A percentile compares a stretch with the other conserved stretches of the same genome.
Conservation (phyloP, 2,888 invertebrate species). For the Drosophila gaucha region DNA sequence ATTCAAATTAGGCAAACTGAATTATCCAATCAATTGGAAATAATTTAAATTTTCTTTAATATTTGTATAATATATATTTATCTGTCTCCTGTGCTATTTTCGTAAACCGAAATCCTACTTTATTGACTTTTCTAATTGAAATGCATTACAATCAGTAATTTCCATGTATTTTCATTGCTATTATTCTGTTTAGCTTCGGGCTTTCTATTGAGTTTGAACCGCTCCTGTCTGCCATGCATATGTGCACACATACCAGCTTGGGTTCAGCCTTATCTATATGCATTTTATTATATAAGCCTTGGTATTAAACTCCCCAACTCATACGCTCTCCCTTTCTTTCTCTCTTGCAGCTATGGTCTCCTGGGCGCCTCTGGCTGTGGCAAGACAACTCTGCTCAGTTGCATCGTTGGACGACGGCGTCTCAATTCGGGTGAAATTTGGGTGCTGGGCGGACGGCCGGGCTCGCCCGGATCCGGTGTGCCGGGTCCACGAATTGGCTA, state of each 20-base stretch:
- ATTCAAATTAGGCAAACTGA: too few species aligned
- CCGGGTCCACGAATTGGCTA: conserved; percentile 96
- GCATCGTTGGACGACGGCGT: conserved; percentile 92
- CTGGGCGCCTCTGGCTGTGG: conserved; percentile 96
- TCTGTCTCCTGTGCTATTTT: too few species aligned
- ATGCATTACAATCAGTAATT: background rate
- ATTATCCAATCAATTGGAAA: too few species aligned
- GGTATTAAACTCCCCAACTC: conserved; percentile 36
- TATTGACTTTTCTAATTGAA: too few species aligned
- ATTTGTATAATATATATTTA: too few species aligned
- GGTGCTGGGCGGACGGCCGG: conserved; percentile 93
- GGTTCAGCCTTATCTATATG: conserved; percentile 33
- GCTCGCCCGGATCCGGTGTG: conserved; percentile 92
- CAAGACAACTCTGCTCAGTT: conserved; percentile 94
- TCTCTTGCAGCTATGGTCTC: conserved; percentile 90
- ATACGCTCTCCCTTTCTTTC: background rate
- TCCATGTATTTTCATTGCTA: background rate
- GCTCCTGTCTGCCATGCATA: conserved; percentile 27
- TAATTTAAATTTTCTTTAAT: too few species aligned
- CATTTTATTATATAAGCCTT: conserved; percentile 57
- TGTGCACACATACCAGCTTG: conserved; percentile 13
- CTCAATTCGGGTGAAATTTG: conserved; percentile 93
- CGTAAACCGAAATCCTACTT: too few species aligned
- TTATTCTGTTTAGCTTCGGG: background rate
- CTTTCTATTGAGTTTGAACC: background rate